Evolutionary conservation across 2,888 invertebrate species (phyloP).

Genomic region (Spodoptera littoralis): DNA sequence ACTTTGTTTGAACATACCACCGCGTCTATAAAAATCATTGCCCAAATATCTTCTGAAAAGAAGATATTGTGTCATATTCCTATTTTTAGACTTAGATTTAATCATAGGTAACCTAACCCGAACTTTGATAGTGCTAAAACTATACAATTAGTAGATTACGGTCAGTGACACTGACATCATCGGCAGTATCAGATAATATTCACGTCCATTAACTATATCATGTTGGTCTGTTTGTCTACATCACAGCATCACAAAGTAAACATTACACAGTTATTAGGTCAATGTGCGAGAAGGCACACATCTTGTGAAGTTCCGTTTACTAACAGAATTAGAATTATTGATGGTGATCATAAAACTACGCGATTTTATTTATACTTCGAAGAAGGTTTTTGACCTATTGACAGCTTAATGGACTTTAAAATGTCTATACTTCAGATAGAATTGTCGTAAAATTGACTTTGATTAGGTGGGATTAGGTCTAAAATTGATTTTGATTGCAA

Average conservation of each 20-base stretch:
- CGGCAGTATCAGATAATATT: slow-evolving; percentile 33
- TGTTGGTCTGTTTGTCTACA: slow-evolving; percentile 43
- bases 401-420: too few species aligned
- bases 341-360: slow-evolving; percentile 1
- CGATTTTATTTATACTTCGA: too few species aligned
- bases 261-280: slow-evolving; percentile 42
- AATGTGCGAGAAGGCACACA: slow-evolving; percentile 34
- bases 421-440: too few species aligned
- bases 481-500: too few species aligned
- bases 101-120: slow-evolving; percentile 2
- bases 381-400: too few species aligned
- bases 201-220: slow-evolving; percentile 34
- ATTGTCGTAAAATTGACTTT: too few species aligned
- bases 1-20: too few species aligned
- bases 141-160: slow-evolving; percentile 29
- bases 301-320: slow-evolving; percentile 37
- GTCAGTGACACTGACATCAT: slow-evolving; percentile 40
- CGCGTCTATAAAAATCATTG: too few species aligned
- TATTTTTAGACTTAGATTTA: slow-evolving; percentile 17
- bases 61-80: too few species aligned
- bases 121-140: slow-evolving; percentile 31
- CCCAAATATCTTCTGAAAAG: too few species aligned
- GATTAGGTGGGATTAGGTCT: too few species aligned
- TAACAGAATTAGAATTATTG: slow-evolving; percentile 25
- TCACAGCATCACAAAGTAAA: slow-evolving; percentile 41